phyloP scores from a whole-genome alignment of 2,113 vertebrate genomes.

The Lampris incognitus region DNA sequence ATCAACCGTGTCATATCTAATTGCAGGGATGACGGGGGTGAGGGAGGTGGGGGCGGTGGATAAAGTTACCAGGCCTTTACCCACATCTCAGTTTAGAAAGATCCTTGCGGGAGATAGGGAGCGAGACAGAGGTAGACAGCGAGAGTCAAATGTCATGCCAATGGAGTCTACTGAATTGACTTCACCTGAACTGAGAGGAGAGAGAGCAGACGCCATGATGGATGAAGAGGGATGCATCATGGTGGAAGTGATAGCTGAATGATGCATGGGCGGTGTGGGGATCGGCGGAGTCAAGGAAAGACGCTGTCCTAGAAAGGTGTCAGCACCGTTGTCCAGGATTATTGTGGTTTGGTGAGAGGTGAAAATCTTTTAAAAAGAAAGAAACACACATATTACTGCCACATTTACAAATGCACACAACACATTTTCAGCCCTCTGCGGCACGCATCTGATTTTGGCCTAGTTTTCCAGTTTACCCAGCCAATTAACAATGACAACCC shows the following conservation, averaged over 20 bases:
- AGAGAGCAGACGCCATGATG: not conserved
- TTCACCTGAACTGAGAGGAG: not conserved
- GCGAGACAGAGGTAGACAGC: not conserved
- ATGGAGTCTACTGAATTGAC: constrained; percentile 14
- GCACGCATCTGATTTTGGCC: too few relatives aligned
- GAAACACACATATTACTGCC: too few relatives aligned
- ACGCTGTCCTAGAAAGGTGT: constrained; percentile 35
- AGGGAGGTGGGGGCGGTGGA: not conserved
- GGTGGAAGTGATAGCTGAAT: constrained; percentile 7
- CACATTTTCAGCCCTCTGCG: too few relatives aligned
- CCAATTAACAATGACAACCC: too few relatives aligned
- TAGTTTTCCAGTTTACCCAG: too few relatives aligned
- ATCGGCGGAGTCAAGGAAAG: constrained; percentile 27
- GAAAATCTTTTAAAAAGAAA: not conserved
- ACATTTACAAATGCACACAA: too few relatives aligned
- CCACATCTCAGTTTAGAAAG: constrained; percentile 57
- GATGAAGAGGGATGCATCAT: not conserved
- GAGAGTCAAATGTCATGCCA: constrained; percentile 40
- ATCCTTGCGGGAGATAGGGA: not conserved
- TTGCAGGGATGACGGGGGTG: constrained; percentile 20
- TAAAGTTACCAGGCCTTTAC: constrained; percentile 63
- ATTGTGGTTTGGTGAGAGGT: constrained; percentile 16
- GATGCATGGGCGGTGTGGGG: constrained; percentile 39
- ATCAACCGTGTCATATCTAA: constrained; percentile 43
- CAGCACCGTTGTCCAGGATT: constrained; percentile 13